Base-by-base conservation (phyloP, 2,888 invertebrate species). In the Syrista parreyssii region DNA sequence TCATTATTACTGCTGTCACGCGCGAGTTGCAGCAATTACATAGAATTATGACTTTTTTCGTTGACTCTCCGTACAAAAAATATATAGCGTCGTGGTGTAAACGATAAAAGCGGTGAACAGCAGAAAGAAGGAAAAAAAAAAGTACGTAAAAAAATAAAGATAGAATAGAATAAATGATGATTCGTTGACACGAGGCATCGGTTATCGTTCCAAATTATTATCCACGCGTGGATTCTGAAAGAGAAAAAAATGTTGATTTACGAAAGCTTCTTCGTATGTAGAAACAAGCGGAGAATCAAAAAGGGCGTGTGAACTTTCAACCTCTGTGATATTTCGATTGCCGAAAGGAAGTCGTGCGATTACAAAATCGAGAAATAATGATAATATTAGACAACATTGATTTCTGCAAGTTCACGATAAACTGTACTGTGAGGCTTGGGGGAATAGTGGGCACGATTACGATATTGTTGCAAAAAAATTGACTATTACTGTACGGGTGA, bases 161-260 rank as follows among this genome's bases (percentile, higher is more conserved):
- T 68, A 78, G 75, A 77, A 79, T 78, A 81, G 68, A 81, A 76
- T 35, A n/a, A 71, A 78, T 71, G 68, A 69, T 12, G 69, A 12
- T 11, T 36, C 73, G 12, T 55, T 55, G 55, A 71, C 31, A 68
- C 75, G 73, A 80, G 82, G 80, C 80, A 80, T 71, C 81, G 80
- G 80, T 82, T 83, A 82, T 83, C 82, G 76, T 78, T 77, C 72
- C 30, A 79, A 82, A 81, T 78, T 78, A 75, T 69, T 76, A 73
- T 71, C 73, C 23, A 9, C 55, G 23, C 55, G 23, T 55, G 23
- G 55, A 23, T 55, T 23, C 55, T 55, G 34, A 9, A n/a, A n/a
- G n/a, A n/a, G n/a, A 55, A 55, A 55, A 40, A 40, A 55, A 55
- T 23, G 23, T 55, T 55, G 55, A 23, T 55, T 9, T 55, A 55